These are phyloP conservation scores for Lithobates sylvaticus DNA, from an alignment of 2,797 vertebrate genomes.

Conservation along the genomic window DNA sequence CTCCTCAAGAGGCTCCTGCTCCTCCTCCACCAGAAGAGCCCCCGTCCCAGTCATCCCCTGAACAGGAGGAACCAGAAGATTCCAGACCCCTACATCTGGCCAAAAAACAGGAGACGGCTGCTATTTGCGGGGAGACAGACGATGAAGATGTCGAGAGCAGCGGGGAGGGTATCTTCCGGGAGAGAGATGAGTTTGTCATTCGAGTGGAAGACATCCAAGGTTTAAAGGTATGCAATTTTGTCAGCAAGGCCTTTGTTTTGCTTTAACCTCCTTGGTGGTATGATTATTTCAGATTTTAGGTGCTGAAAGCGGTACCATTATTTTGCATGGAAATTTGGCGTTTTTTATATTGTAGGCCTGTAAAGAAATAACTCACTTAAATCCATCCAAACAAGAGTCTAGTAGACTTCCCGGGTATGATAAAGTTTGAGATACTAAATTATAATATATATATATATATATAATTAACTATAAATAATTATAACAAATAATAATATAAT, in stretches of 20 bases:
- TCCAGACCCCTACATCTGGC: conserved; percentile 88
- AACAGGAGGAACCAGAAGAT: conserved; percentile 82
- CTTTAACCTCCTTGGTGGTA: too few relatives aligned
- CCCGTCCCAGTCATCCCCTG: conserved; percentile 70
- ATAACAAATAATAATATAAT: too few relatives aligned
- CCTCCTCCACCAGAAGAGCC: conserved; percentile 71
- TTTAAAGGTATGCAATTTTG: conserved; percentile 81
- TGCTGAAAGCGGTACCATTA: too few relatives aligned
- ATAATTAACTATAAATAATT: too few relatives aligned
- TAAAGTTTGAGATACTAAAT: too few relatives aligned
- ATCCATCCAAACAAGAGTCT: too few relatives aligned
- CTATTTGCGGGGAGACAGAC: conserved; percentile 87
- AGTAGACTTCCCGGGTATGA: too few relatives aligned
- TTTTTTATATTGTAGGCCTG: too few relatives aligned
- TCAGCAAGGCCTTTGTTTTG: background rate
- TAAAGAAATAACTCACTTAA: too few relatives aligned
- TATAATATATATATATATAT: too few relatives aligned
- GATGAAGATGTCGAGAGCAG: conserved; percentile 90
- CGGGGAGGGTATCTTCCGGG: conserved; percentile 93
- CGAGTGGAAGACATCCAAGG: conserved; percentile 89
- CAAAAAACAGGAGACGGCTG: conserved; percentile 89
- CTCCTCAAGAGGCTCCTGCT: conserved; percentile 59
- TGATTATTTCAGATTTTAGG: too few relatives aligned
- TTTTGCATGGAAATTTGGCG: too few relatives aligned
- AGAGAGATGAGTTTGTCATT: conserved; percentile 93